These are phyloP conservation scores for Ammodytes dubius DNA, from an alignment of 2,113 vertebrate genomes.

Conservation along the genomic window DNA sequence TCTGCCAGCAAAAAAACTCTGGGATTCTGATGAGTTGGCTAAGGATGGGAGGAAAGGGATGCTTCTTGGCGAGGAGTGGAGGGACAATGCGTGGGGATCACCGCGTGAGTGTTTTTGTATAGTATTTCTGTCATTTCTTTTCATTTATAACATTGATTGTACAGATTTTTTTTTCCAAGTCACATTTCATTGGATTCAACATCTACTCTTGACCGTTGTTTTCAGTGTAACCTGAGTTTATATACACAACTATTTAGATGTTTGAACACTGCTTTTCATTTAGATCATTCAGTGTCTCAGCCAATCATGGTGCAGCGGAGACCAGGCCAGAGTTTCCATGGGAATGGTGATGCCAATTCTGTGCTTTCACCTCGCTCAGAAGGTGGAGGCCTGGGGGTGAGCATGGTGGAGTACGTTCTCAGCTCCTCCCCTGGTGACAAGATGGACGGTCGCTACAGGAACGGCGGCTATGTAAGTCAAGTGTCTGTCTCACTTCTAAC, in stretches of 20 bases:
- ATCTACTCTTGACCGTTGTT: not conserved
- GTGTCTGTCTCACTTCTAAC: not conserved
- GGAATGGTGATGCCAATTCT: constrained; percentile 95
- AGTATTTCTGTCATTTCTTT: not conserved
- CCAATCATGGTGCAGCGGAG: constrained; percentile 99
- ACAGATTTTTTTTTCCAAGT: not conserved
- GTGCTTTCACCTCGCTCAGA: constrained; percentile 98
- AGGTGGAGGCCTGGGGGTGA: constrained; percentile 97
- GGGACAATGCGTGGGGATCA: constrained; percentile 96
- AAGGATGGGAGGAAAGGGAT: constrained; percentile 99
- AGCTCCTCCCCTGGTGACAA: constrained; percentile 99
- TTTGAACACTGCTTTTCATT: constrained; percentile 65
- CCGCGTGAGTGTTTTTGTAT: constrained; percentile 90
- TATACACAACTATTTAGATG: constrained; percentile 13
- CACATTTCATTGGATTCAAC: not conserved
- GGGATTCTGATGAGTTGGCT: constrained; percentile 97
- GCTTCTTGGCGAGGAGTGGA: constrained; percentile 97
- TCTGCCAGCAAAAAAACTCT: constrained; percentile 98
- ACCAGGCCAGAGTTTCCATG: constrained; percentile 98
- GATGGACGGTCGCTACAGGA: constrained; percentile 97
- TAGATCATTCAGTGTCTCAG: constrained; percentile 99
- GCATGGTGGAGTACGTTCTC: constrained; percentile 99
- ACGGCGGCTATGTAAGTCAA: constrained; percentile 95
- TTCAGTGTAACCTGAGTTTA: not conserved
- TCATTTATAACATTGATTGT: not conserved